Evolutionary conservation across 2,888 invertebrate genomes (phyloP), one percentile per base, ranked within the genome.

Genomic region (Meteorus cinctellus): DNA sequence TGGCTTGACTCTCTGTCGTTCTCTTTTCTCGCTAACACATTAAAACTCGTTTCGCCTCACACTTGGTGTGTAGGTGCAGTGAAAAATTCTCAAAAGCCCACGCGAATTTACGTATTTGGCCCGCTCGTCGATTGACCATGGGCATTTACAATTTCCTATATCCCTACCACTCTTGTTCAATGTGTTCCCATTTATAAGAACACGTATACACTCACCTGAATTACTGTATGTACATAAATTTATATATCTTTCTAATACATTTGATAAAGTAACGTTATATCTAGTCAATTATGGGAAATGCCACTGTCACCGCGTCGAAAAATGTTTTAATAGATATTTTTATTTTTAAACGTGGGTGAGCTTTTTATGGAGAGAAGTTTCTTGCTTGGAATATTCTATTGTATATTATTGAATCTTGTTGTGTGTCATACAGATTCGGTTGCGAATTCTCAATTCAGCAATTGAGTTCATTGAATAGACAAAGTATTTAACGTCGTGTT

Each of bases 91-190:
- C 31, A 77, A 82, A 79, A 77, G 78, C 85, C 86, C 84, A 86
- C 86, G 85, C 85, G 77, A 55, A 78, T 80, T 82, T 81, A 83
- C 81, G 81, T 84, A 86, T 86, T 86, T 85, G 84, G 80, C 76
- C 75, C 67, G 81, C 80, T 78, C 74, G 81, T 79, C 66, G 60
- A 72, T 75, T 75, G 69, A 48, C 62, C 62, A 36, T 71, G 63
- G 65, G n/a, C 10, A 55, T 55, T 55, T 55, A 55, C 55, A 55
- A 19, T 55, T 63, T 63, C 31, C 34, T 63, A 34, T 63, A 63
- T 63, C 63, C 24, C 55, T 19, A 55, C 55, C 19, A 19, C 55
- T 55, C 6, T 8, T 19, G 8, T 55, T 6, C 5, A 55, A 19
- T 55, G 55, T 55, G 19, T 55, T 55, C 6, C 19, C 55, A 55